Evolutionary conservation across 2,113 vertebrate species (phyloP), one percentile per base, ranked within the genome.

Genomic region (Dasyurus viverrinus): DNA sequence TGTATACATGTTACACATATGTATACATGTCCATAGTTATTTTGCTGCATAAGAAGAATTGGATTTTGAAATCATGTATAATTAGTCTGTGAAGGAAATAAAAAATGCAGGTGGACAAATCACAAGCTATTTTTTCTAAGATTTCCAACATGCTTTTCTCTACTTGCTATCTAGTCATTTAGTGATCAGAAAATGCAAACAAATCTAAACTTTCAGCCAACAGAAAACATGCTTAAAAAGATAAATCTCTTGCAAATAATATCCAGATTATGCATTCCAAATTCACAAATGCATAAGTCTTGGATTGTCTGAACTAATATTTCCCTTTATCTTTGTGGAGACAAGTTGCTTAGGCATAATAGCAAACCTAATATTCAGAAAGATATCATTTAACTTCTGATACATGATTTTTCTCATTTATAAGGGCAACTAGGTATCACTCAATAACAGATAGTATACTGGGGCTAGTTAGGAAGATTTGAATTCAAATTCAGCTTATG

Each of bases 181-280:
- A 90, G 93, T 50, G 42, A 54, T 95, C 42, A 95, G 36, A 89
- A 90, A 95, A 94, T 27, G 6, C 16, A 95, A 93, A 96, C 24
- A 90, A 92, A 95, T 54, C 36, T 93, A 55, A 94, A 95, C 36
- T 24, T 26, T 52, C 54, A 90, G 30, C 47, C 92, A 93, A 92
- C 27, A 97, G 36, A 95, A 94, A 97, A 92, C 57, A 94, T 89
- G 76, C 54, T 12, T 16, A 97, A 90, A 25, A 94, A 47, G 30
- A 54, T 92, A 95, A 90, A 93, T 91, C 6, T 96, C 23, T 36
- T 55, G 30, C 50, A 96, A 93, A 19, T 14, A 90, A 92, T 91
- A 94, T 91, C n/a, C 24, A 89, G 52, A 95, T 24, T 52, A 55
- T 8, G 0, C 16, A 92, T 94, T 94, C 96, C 91, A 84, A 95